Percentiles rank a stretch among this genome's conserved stretches.
phyloP scores from a whole-genome alignment of 2,113 vertebrate genomes.

The Colinus virginianus region DNA sequence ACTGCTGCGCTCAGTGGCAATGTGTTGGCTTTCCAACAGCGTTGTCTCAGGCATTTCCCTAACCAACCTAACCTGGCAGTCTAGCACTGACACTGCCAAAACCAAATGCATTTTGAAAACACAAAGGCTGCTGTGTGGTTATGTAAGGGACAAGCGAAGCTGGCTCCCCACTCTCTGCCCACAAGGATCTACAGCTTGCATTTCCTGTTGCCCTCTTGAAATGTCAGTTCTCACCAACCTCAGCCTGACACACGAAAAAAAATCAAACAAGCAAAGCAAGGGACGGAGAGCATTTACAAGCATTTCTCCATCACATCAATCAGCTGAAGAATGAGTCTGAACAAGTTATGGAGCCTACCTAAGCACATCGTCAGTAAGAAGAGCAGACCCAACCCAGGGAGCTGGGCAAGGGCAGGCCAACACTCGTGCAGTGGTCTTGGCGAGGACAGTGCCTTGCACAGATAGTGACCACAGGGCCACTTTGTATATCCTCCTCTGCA shows the following conservation, averaged over 20 bases:
- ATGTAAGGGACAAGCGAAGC: not conserved
- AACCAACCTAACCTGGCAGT: not conserved
- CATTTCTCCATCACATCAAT: not conserved
- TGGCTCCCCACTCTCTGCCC: not conserved
- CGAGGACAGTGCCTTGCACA: not conserved
- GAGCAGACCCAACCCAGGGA: not conserved
- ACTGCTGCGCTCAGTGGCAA: accelerated
- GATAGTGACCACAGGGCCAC: not conserved
- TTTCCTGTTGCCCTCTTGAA: not conserved
- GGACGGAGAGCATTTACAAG: not conserved
- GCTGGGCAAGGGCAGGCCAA: not conserved
- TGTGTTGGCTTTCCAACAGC: not conserved
- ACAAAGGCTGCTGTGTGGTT: accelerated
- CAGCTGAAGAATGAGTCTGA: not conserved
- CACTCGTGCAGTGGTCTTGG: not conserved
- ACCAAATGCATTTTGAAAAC: not conserved
- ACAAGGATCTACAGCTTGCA: not conserved
- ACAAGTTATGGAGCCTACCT: not conserved
- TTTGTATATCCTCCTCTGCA: not conserved
- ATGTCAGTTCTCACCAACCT: not conserved
- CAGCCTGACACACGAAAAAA: not conserved
- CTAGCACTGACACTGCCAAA: not conserved
- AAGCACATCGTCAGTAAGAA: not conserved
- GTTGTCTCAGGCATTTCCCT: not conserved
- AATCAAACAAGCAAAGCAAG: not conserved